Evolutionary conservation across 2,797 vertebrate species (phyloP).

Genomic region (Urocyon cinereoargenteus): DNA sequence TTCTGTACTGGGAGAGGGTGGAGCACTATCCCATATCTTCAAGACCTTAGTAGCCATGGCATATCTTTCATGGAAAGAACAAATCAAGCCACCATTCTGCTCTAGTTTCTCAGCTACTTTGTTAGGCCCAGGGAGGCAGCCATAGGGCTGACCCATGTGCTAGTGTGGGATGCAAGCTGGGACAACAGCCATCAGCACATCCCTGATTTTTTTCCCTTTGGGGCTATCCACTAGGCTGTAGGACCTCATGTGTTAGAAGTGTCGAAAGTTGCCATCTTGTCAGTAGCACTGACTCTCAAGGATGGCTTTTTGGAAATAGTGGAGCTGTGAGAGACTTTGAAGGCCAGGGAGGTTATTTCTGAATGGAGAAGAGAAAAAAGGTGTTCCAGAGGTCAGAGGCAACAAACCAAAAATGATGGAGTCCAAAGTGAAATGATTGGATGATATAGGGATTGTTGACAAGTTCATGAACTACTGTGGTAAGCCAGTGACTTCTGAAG

Average conservation of each 20-base stretch:
- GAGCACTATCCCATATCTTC: neutral
- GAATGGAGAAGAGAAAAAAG: slow-evolving; percentile 50
- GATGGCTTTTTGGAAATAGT: slow-evolving; percentile 6
- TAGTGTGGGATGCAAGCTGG: neutral
- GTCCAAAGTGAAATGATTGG: neutral
- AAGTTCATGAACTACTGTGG: slow-evolving; percentile 76
- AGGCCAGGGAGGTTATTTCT: slow-evolving; percentile 20
- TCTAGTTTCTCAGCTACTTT: neutral
- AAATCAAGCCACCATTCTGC: neutral
- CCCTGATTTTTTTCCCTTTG: neutral
- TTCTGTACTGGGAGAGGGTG: neutral
- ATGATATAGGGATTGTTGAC: slow-evolving; percentile 52
- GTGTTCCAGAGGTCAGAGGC: slow-evolving; percentile 78
- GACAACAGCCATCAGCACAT: neutral
- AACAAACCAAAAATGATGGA: slow-evolving; percentile 43
- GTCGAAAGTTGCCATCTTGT: neutral
- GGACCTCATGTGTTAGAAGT: neutral
- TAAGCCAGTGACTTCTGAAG: slow-evolving; percentile 78
- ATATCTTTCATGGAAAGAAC: neutral
- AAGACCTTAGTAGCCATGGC: neutral
- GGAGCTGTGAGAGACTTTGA: neutral
- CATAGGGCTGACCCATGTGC: neutral
- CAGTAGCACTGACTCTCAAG: neutral
- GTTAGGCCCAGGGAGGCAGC: neutral
- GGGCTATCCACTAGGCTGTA: accelerated